A percentile compares a stretch with the other conserved stretches of the same genome.
phyloP scores from a whole-genome alignment of 2,797 vertebrate species.

The Micrastur ruficollis region DNA sequence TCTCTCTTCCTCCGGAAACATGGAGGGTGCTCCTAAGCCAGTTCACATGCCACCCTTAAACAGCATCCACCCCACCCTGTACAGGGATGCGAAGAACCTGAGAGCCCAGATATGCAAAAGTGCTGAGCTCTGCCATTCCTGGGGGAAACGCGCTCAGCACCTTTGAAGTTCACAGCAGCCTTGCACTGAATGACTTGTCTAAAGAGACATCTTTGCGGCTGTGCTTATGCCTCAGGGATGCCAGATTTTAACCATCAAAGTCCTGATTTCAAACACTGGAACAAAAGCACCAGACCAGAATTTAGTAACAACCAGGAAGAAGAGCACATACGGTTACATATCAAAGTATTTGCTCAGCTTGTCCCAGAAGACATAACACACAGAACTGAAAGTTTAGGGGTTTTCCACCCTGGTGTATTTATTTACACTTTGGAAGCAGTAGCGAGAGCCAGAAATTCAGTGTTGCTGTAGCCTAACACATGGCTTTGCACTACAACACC shows the following conservation, averaged over 20 bases:
- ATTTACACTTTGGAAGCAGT: background rate
- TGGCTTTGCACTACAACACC: background rate
- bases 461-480: background rate
- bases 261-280: background rate
- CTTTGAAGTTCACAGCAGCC: background rate
- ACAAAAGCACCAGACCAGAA: background rate
- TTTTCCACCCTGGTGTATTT: background rate
- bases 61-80: background rate
- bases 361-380: background rate
- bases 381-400: background rate
- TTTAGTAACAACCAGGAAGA: background rate
- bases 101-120: background rate
- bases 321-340: background rate
- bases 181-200: background rate
- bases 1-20: background rate
- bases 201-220: background rate
- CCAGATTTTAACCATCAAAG: background rate
- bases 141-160: background rate
- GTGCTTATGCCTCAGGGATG: background rate
- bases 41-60: background rate
- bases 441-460: background rate
- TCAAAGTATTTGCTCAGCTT: background rate
- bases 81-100: background rate
- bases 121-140: background rate
- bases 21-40: background rate